A percentile compares a stretch with the other conserved stretches of the same genome.
Conservation (phyloP, 2,113 vertebrate genomes). For the Bujurquina vittata region DNA sequence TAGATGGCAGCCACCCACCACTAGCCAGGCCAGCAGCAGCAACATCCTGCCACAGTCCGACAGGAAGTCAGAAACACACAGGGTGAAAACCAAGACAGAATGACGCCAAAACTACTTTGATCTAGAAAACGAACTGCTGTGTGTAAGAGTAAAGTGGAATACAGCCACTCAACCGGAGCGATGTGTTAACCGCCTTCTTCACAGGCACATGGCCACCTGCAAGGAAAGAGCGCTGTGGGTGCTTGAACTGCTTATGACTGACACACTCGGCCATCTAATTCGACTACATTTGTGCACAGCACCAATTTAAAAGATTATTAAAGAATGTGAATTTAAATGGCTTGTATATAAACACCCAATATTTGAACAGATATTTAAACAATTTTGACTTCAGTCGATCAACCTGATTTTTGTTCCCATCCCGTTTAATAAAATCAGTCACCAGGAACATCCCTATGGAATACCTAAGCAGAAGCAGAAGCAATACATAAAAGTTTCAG, state of each 20-base stretch:
- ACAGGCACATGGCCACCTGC: background rate
- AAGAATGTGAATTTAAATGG: background rate
- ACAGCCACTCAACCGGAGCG: background rate
- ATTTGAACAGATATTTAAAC: background rate
- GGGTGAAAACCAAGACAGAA: background rate
- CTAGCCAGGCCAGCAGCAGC: background rate
- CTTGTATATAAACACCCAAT: background rate
- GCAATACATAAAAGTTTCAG: slow-evolving; percentile 19
- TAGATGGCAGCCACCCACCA: background rate
- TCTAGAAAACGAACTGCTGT: background rate
- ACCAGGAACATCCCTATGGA: background rate
- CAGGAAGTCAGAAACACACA: background rate
- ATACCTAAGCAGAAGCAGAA: background rate
- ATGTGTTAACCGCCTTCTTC: background rate
- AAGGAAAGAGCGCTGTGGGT: background rate
- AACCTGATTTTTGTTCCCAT: background rate
- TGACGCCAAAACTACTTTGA: background rate
- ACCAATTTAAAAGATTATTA: background rate
- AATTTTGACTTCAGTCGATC: background rate
- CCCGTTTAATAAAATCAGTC: background rate
- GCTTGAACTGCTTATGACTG: background rate
- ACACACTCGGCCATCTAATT: background rate
- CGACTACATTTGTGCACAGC: too few species aligned
- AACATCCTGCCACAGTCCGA: background rate
- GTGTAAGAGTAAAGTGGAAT: background rate